Evolutionary conservation across 2,888 invertebrate genomes (phyloP), one percentile per base, ranked within the genome.

Genomic region (Lithosia quadra): DNA sequence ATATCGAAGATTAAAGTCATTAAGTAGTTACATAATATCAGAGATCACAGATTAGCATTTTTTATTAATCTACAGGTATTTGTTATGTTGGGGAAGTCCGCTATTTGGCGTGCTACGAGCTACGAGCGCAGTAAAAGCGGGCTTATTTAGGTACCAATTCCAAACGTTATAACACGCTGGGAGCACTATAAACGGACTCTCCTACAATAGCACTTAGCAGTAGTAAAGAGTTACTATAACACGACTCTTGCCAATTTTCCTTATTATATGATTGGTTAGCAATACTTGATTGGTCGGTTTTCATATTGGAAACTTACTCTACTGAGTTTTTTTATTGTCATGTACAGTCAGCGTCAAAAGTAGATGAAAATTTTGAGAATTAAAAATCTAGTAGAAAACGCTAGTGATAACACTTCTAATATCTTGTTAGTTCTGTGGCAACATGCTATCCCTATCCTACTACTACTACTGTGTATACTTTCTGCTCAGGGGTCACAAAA

Each of bases 401-500:
- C n/a, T n/a, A n/a, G n/a, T n/a, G n/a, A n/a, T n/a, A n/a, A n/a
- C n/a, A n/a, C n/a, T n/a, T n/a, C n/a, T n/a, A n/a, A n/a, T n/a
- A n/a, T n/a, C n/a, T 28, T 28, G 28, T 28, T 28, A 2, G 28
- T 28, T 28, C 28, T 28, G 2, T 5, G 28, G 5, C 39, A 10
- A 36, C 15, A 15, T 39, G n/a, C 3, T 39, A 15, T 39, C 15
- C 2, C 18, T 7, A 43, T 43, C 18, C 43, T 7, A 43, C 18
- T 18, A 18, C 15, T 43, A 49, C 49, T 49, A 49, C n/a, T 49
- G 49, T 18, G n/a, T 49, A 28, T 28, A n/a, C n/a, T 49, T 49
- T 49, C n/a, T 49, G 49, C 49, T 49, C 49, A 49, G 49, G n/a
- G 49, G 49, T 49, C 49, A 49, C 49, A 49, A 49, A 49, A 49